Conservation (phyloP, 2,113 vertebrate genomes). For the Podarcis cretensis region DNA sequence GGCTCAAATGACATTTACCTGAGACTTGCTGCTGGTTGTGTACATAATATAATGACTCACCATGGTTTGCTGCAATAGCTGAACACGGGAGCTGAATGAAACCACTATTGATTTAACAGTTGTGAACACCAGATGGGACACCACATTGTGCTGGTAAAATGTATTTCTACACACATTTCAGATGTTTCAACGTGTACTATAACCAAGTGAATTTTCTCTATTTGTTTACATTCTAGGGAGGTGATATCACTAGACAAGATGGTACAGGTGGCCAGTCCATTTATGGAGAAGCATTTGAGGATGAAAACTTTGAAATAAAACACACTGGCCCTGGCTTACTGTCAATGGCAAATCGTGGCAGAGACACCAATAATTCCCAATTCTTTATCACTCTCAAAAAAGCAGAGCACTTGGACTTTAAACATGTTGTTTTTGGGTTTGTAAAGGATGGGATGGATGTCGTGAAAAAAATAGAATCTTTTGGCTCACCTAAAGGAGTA, state of each 20-base stretch:
- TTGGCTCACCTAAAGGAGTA: slow-evolving; percentile 84
- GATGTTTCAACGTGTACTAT: not conserved
- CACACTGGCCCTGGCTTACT: slow-evolving; percentile 91
- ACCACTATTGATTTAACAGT: not conserved
- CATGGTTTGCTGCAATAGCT: not conserved
- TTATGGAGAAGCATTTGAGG: slow-evolving; percentile 90
- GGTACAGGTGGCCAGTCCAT: slow-evolving; percentile 91
- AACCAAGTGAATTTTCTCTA: not conserved
- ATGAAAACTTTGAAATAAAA: slow-evolving; percentile 91
- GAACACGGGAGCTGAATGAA: not conserved
- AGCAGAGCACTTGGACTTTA: slow-evolving; percentile 92
- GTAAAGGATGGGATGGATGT: slow-evolving; percentile 91
- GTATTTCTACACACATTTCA: not conserved
- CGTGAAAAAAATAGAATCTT: slow-evolving; percentile 86
- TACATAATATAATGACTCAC: not conserved
- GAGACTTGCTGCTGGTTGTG: not conserved
- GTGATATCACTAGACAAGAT: slow-evolving; percentile 89
- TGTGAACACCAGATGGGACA: too few species aligned
- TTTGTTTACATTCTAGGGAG: slow-evolving; percentile 77
- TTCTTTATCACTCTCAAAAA: slow-evolving; percentile 96
- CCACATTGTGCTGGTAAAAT: not conserved
- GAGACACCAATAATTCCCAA: slow-evolving; percentile 92
- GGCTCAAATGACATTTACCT: not conserved
- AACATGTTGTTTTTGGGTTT: slow-evolving; percentile 94
- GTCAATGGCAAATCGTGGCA: slow-evolving; percentile 92